Conservation (phyloP, 2,888 invertebrate genomes). For the Erebia epiphron region DNA sequence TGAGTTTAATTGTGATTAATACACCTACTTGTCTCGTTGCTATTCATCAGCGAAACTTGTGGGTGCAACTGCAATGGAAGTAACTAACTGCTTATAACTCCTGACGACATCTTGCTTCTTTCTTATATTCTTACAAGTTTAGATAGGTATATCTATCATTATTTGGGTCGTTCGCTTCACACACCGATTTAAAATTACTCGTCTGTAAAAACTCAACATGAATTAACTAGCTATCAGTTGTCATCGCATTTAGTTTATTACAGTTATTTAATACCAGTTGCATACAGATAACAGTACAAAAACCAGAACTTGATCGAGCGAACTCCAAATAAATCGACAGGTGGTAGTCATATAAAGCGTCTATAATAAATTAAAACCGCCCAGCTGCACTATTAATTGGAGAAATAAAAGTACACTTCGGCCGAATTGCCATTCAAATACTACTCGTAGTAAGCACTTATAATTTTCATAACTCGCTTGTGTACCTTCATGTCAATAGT, state of each 20-base stretch:
- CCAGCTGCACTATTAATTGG: constrained; percentile 34
- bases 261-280: constrained; percentile 8
- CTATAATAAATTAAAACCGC: constrained; percentile 20
- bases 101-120: too few species aligned
- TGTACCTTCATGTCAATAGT: not conserved
- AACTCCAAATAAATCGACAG: constrained; percentile 24
- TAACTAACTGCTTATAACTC: too few species aligned
- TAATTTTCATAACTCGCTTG: not conserved
- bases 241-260: not conserved
- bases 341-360: constrained; percentile 26
- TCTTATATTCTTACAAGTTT: too few species aligned
- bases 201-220: not conserved
- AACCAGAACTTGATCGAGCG: constrained; percentile 1
- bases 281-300: not conserved
- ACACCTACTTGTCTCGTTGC: constrained; percentile 56
- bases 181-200: constrained; percentile 27
- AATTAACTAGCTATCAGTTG: constrained; percentile 5
- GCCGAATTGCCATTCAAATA: not conserved
- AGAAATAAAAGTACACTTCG: constrained; percentile 13
- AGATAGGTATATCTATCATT: too few species aligned
- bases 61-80: constrained; percentile 58
- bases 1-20: constrained; percentile 68
- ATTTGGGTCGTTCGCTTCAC: too few species aligned
- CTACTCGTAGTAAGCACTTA: not conserved
- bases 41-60: constrained; percentile 67